A percentile compares a stretch with the other conserved stretches of the same genome.
These are phyloP conservation scores for Phaedon cochleariae DNA, from an alignment of 2,888 invertebrate species.

Conservation along the genomic window DNA sequence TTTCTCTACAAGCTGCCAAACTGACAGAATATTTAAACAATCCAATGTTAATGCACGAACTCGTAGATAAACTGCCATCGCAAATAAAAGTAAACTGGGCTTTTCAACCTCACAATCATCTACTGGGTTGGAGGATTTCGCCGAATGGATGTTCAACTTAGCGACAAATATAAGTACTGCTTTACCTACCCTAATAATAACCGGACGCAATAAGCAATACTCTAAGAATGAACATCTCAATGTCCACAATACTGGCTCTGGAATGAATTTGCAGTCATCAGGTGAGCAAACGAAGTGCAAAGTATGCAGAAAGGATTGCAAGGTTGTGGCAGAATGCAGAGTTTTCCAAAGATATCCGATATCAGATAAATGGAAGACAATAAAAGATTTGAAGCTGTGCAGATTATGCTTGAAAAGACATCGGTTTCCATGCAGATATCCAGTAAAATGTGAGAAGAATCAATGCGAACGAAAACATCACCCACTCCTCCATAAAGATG, in stretches of 20 bases:
- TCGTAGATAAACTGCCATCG: slow-evolving; percentile 13
- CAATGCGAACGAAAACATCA: slow-evolving; percentile 5
- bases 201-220: not conserved
- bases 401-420: slow-evolving; percentile 3
- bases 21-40: slow-evolving; percentile 8
- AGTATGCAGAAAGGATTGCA: not conserved
- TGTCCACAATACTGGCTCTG: too few species aligned
- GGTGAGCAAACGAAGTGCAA: not conserved
- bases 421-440: slow-evolving; percentile 11
- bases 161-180: not conserved
- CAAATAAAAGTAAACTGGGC: slow-evolving; percentile 23
- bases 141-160: slow-evolving; percentile 3
- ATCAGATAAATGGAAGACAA: not conserved
- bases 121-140: slow-evolving; percentile 5
- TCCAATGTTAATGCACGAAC: slow-evolving; percentile 16
- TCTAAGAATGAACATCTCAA: too few species aligned
- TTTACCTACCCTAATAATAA: not conserved
- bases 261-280: not conserved
- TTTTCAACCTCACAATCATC: slow-evolving; percentile 1
- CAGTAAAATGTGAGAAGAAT: slow-evolving; percentile 1
- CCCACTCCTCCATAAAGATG: not conserved
- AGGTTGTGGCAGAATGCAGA: not conserved
- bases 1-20: slow-evolving; percentile 7
- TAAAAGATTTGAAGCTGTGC: slow-evolving; percentile 5
- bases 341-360: not conserved